A percentile compares a stretch with the other conserved stretches of the same genome.
phyloP scores from a whole-genome alignment of 1,140 invertebrate species.

The Drosophila punjabiensis region DNA sequence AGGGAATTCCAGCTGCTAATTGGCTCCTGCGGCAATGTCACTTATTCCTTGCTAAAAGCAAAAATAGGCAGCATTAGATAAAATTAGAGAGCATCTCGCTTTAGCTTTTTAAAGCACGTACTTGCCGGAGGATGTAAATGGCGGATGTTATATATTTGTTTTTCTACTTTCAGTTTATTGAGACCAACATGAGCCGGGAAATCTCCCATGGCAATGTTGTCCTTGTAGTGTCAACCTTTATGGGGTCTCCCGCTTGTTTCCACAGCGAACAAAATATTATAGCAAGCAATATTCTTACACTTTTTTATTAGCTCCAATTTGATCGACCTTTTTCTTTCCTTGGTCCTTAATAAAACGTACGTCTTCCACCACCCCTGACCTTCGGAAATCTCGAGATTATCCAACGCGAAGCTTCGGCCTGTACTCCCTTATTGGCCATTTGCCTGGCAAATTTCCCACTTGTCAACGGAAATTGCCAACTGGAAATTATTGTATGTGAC shows the following conservation, averaged over 20 bases:
- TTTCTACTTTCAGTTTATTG: neutral
- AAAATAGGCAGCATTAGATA: neutral
- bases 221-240: slow-evolving; percentile 12
- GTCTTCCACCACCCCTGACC: slow-evolving; percentile 18
- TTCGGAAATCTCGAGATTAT: slow-evolving; percentile 29
- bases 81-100: neutral
- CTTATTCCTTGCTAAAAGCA: neutral
- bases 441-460: slow-evolving; percentile 55
- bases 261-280: neutral
- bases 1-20: slow-evolving; percentile 52
- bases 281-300: slow-evolving; percentile 6
- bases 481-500: slow-evolving; percentile 63
- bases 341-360: slow-evolving; percentile 18
- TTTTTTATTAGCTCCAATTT: slow-evolving; percentile 24
- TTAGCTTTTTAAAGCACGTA: neutral
- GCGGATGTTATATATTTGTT: neutral
- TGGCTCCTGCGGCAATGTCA: slow-evolving; percentile 27
- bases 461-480: slow-evolving; percentile 54
- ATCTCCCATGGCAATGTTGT: slow-evolving; percentile 2
- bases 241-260: slow-evolving; percentile 1
- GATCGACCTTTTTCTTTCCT: neutral
- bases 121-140: neutral
- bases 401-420: slow-evolving; percentile 11
- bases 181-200: neutral
- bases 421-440: slow-evolving; percentile 57